These are phyloP conservation scores for Laothoe populi DNA, from an alignment of 2,888 invertebrate genomes.

Conservation along the genomic window DNA sequence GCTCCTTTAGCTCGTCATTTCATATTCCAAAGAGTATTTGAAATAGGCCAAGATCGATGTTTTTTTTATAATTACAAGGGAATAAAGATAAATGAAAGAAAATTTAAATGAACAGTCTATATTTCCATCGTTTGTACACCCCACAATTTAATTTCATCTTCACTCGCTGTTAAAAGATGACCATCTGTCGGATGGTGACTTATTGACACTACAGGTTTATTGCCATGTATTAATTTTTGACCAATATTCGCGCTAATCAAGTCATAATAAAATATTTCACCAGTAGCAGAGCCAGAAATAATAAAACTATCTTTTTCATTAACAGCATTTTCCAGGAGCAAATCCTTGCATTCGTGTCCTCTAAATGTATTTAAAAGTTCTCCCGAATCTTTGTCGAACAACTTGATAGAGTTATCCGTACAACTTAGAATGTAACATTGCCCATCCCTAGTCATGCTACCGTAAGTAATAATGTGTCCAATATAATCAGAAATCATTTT, in stretches of 20 bases:
- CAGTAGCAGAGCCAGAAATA: constrained; percentile 95
- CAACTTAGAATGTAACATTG: constrained; percentile 96
- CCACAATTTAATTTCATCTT: constrained; percentile 90
- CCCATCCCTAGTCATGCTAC: constrained; percentile 94
- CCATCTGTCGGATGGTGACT: constrained; percentile 92
- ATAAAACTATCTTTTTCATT: constrained; percentile 93
- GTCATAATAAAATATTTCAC: constrained; percentile 95
- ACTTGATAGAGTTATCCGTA: constrained; percentile 91
- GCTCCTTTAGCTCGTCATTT: too few relatives aligned
- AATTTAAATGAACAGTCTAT: constrained; percentile 31
- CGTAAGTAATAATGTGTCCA: constrained; percentile 93
- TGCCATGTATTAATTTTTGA: constrained; percentile 77
- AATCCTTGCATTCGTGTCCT: constrained; percentile 93
- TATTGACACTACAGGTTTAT: constrained; percentile 90
- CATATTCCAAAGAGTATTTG: too few relatives aligned
- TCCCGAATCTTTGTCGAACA: constrained; percentile 92
- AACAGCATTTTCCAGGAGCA: constrained; percentile 94
- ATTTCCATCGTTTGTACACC: constrained; percentile 61
- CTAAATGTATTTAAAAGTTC: constrained; percentile 86
- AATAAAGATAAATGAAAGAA: not conserved
- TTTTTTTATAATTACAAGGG: too few relatives aligned
- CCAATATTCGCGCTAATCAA: constrained; percentile 87
- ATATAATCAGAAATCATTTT: constrained; percentile 93
- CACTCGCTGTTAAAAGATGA: constrained; percentile 89
- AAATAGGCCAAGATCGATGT: too few relatives aligned